Evolutionary conservation across 2,113 vertebrate genomes (phyloP), one percentile per base, ranked within the genome.

Genomic region (human): DNA sequence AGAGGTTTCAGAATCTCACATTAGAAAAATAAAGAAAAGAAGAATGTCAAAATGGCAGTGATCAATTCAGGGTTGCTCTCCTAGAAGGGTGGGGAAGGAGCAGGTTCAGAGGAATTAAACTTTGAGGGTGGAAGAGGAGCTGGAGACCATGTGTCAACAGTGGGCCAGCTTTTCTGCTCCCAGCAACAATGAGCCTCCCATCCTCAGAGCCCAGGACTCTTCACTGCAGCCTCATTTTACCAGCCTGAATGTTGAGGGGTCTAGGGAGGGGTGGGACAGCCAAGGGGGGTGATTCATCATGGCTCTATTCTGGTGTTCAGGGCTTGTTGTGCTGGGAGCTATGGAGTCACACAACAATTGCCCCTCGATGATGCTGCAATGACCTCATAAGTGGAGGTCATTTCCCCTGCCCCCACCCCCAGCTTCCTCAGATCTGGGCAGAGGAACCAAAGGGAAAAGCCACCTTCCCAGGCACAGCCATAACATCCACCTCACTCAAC

Each of bases 381-480:
- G 97, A 98, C 38, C 70, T 98, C 97, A 98, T 79, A 98, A 93
- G 43, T 23, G 30, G 66, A 23, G 18, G 1, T 52, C 32, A 4
- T n/a, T 35, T 2, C 25, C 32, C 35, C 32, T 40, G 1, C 8
- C 57, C 68, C 48, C 18, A 3, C 8, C 32, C 3, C 17, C 1
- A 2, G 73, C 38, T 95, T 83, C 88, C 59, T 79, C 82, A 95
- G 57, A 94, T 73, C 66, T 14, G 27, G 14, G 48, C 96, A 92
- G 80, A 80, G 92, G 92, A 95, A 66, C 57, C 81, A 93, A 84
- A 55, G 76, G 97, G 93, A 79, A 84, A 97, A 38, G 57, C 88
- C 87, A 97, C 38, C 95, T 97, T 94, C 95, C 92, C 22, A 0
- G 35, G 87, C 96, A 97, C 93, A 97, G 95, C 81, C 17, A 6